Percentiles rank a stretch among this genome's conserved stretches.
Evolutionary conservation across 64 coral and sea anemone genomes (phyloP).

Genomic region (Cladopsammia gracilis): DNA sequence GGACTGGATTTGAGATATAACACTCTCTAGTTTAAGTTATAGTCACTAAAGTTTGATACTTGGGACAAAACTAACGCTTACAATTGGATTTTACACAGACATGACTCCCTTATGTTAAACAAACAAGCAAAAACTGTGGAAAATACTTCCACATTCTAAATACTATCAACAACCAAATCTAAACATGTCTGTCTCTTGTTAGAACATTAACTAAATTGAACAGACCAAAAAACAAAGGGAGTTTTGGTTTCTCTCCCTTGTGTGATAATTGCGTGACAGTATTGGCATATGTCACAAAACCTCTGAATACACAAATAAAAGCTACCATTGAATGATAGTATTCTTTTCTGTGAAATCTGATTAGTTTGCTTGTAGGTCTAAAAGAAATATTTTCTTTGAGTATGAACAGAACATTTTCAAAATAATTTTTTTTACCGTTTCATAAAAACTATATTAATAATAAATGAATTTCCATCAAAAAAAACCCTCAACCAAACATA

Average conservation of each 20-base stretch:
- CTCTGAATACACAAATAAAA: not conserved
- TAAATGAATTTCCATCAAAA: not conserved
- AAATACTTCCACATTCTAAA: not conserved
- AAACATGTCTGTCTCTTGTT: not conserved
- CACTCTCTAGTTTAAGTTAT: not conserved
- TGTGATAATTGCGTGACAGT: not conserved
- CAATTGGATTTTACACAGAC: too few relatives aligned
- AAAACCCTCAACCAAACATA: not conserved
- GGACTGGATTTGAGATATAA: too few relatives aligned
- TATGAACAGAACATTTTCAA: constrained; percentile 7
- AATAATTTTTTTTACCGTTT: constrained; percentile 13
- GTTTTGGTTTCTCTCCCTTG: not conserved
- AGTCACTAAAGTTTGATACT: not conserved
- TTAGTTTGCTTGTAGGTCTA: not conserved
- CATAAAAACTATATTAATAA: not conserved
- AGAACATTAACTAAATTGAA: not conserved
- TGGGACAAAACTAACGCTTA: not conserved
- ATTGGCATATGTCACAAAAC: not conserved
- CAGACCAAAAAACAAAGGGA: not conserved
- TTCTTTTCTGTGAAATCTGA: too few relatives aligned
- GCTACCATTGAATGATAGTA: too few relatives aligned
- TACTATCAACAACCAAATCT: not conserved
- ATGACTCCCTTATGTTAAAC: too few relatives aligned
- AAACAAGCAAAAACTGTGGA: not conserved
- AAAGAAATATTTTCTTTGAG: not conserved